Evolutionary conservation across 2,113 vertebrate species (phyloP).

Genomic region (Hippopotamus amphibius): DNA sequence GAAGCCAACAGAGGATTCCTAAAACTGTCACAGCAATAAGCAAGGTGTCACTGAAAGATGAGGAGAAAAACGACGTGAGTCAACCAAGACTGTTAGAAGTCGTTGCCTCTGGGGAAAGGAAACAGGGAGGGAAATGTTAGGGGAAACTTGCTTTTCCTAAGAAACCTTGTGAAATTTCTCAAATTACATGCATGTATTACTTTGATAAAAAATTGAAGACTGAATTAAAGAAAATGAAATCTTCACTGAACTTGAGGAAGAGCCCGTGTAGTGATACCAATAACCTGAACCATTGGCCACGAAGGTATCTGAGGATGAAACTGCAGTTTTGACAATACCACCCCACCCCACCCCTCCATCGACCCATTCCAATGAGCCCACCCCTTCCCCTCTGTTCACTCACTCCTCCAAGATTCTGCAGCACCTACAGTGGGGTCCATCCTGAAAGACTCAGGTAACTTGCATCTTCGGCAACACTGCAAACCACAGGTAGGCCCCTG

Average conservation of each 20-base stretch:
- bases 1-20: not conserved
- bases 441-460: not conserved
- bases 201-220: not conserved
- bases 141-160: not conserved
- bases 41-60: not conserved
- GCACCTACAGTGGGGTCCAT: too few species aligned
- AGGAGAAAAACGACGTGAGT: not conserved
- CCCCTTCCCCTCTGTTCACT: accelerated
- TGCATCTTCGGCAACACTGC: accelerated
- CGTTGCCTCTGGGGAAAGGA: not conserved
- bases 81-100: not conserved
- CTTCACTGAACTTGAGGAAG: not conserved
- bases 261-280: accelerated
- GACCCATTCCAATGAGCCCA: accelerated
- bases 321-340: not conserved
- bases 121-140: not conserved
- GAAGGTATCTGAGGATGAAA: not conserved
- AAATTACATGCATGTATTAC: not conserved
- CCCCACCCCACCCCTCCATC: accelerated
- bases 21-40: not conserved
- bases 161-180: not conserved
- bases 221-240: not conserved
- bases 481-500: not conserved
- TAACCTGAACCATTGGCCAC: accelerated
- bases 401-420: not conserved